Conservation (phyloP, 2,888 invertebrate genomes). For the Phalera bucephala region DNA sequence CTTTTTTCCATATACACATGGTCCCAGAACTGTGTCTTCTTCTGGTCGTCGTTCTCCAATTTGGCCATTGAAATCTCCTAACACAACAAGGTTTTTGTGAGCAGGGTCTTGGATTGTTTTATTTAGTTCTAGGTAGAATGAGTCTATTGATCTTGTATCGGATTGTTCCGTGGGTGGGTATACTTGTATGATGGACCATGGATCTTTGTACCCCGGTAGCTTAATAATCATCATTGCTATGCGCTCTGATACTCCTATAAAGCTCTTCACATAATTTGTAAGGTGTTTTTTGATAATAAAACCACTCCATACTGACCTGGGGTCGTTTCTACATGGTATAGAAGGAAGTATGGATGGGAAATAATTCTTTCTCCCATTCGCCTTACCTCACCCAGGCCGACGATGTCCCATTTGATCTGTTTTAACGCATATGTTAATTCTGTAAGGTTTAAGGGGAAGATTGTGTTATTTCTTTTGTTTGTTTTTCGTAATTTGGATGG, state of each 20-base stretch:
- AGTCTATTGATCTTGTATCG: constrained; percentile 12
- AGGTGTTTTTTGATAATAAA: no score
- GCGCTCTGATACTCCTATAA: no score
- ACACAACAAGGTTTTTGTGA: constrained; percentile 26
- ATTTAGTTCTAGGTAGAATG: no score
- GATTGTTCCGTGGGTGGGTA: no score
- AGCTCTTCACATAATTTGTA: no score
- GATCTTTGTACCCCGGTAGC: no score
- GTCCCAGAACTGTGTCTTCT: no score
- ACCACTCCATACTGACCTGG: constrained; percentile 23
- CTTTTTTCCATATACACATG: constrained; percentile 22
- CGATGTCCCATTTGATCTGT: no score
- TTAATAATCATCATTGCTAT: constrained; percentile 25
- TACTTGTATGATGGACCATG: constrained; percentile 30
- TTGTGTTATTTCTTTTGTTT: constrained; percentile 12
- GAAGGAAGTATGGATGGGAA: no score
- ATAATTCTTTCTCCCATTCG: constrained; percentile 24
- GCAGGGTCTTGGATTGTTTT: no score
- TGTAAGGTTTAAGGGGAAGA: constrained; percentile 24
- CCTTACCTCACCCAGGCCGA: constrained; percentile 27
- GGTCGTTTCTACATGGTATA: constrained; percentile 20
- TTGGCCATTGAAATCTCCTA: no score
- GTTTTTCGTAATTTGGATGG: constrained; percentile 5
- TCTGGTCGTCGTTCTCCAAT: no score
- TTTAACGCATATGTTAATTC: constrained; percentile 19